A percentile compares a stretch with the other conserved stretches of the same genome.
Conservation (phyloP, 1,140 invertebrate species). For the Psix sp. region DNA sequence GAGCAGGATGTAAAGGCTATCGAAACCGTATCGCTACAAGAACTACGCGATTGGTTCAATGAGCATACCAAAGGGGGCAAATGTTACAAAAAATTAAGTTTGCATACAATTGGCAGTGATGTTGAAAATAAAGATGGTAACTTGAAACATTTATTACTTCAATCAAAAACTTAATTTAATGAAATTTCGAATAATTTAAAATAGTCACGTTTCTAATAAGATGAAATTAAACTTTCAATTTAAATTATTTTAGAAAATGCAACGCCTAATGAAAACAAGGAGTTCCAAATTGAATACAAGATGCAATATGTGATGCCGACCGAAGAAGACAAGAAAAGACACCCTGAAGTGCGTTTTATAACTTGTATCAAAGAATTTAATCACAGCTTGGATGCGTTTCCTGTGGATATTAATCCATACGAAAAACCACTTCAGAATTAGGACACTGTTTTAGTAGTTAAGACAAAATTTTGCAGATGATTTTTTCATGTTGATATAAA, state of each 20-base stretch:
- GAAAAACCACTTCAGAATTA: background rate
- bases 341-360: conserved; percentile 1
- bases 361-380: conserved; percentile 11
- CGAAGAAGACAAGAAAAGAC: conserved; percentile 9
- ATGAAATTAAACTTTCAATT: too few species aligned
- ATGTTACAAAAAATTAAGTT: conserved; percentile 81
- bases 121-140: background rate
- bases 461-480: too few species aligned
- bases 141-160: background rate
- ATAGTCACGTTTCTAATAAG: too few species aligned
- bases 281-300: background rate
- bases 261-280: background rate
- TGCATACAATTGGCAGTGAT: conserved; percentile 77
- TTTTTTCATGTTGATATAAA: too few species aligned
- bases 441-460: background rate
- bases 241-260: background rate
- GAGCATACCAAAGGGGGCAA: conserved; percentile 78
- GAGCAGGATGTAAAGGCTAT: conserved; percentile 78
- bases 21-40: conserved; percentile 70
- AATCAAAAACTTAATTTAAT: background rate
- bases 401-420: conserved; percentile 14
- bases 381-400: conserved; percentile 10
- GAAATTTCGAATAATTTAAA: too few species aligned
- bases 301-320: conserved; percentile 1
- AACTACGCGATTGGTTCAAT: conserved; percentile 80